Evolutionary conservation across 2,797 vertebrate species (phyloP).

Genomic region (Clangula hyemalis): DNA sequence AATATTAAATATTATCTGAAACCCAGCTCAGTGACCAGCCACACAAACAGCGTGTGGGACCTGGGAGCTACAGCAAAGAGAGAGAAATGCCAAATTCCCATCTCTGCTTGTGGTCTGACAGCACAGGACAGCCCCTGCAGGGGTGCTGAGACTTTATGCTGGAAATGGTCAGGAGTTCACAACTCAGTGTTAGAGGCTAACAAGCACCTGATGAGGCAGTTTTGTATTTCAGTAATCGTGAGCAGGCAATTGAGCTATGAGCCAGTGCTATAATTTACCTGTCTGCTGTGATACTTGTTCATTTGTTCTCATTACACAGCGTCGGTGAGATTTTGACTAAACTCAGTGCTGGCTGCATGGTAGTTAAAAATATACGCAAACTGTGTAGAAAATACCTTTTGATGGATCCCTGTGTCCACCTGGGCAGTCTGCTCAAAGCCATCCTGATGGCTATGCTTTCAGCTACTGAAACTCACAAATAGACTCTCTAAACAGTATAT

Average conservation of each 20-base stretch:
- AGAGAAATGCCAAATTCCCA: neutral
- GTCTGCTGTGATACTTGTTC: neutral
- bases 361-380: neutral
- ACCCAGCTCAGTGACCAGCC: fast-evolving
- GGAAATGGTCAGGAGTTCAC: neutral
- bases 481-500: neutral
- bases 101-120: neutral
- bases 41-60: fast-evolving
- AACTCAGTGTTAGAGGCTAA: neutral
- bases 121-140: neutral
- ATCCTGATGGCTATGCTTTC: neutral
- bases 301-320: neutral
- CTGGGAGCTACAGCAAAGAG: neutral
- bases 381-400: neutral
- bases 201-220: neutral
- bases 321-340: neutral
- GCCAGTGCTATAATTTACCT: neutral
- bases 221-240: neutral
- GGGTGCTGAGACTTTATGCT: neutral
- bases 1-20: neutral
- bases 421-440: neutral
- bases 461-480: neutral
- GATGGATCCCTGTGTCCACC: neutral
- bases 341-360: neutral
- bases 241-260: neutral